Evolutionary conservation across 2,888 invertebrate genomes (phyloP).

Genomic region (Folsomia candida): DNA sequence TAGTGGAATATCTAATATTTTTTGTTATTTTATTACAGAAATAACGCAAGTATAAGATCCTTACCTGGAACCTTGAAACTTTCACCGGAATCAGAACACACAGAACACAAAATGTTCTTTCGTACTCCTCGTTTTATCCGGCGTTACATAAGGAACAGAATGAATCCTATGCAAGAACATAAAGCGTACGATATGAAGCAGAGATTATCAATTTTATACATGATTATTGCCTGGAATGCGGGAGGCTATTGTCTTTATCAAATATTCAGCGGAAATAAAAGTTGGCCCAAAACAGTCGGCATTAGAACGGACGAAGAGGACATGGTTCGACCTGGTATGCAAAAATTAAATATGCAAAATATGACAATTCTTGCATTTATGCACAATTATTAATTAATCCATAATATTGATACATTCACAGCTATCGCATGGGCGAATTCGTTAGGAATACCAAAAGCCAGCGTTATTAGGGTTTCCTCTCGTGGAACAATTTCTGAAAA

Average conservation of each 20-base stretch:
- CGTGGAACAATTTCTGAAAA: slow-evolving; percentile 52
- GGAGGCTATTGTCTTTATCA: slow-evolving; percentile 65
- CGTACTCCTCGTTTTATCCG: slow-evolving; percentile 56
- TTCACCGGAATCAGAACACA: too few species aligned
- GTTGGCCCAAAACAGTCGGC: slow-evolving; percentile 68
- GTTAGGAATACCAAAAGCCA: slow-evolving; percentile 61
- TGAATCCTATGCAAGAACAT: slow-evolving; percentile 58
- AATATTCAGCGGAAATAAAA: slow-evolving; percentile 62
- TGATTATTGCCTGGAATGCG: slow-evolving; percentile 69
- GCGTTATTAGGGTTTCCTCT: slow-evolving; percentile 61
- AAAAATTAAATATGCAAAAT: neutral
- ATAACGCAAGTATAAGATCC: too few species aligned
- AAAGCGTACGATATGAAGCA: slow-evolving; percentile 63
- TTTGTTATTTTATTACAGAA: too few species aligned
- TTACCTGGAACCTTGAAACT: too few species aligned
- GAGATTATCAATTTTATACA: slow-evolving; percentile 64
- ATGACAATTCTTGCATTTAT: too few species aligned
- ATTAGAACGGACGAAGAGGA: slow-evolving; percentile 63
- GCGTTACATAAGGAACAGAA: slow-evolving; percentile 57
- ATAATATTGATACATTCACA: slow-evolving; percentile 52
- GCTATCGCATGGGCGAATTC: slow-evolving; percentile 62
- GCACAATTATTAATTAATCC: slow-evolving; percentile 1
- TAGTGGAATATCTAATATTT: too few species aligned
- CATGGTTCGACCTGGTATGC: slow-evolving; percentile 60
- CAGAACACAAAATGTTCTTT: slow-evolving; percentile 22